phyloP scores from a whole-genome alignment of 2,888 invertebrate species.

The Syrista parreyssii region DNA sequence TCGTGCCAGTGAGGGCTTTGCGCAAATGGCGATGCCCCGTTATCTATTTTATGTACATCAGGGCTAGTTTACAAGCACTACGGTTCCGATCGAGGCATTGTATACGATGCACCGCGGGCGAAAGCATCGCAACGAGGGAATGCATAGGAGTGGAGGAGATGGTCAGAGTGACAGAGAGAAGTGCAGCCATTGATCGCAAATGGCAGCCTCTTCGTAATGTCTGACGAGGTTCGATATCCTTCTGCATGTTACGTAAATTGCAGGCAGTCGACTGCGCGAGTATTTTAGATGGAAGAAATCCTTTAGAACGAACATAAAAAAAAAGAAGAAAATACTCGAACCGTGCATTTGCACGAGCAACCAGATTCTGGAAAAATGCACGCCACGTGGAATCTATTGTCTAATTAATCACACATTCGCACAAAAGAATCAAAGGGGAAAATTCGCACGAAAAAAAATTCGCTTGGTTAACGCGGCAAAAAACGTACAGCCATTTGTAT shows the following conservation, averaged over 20 bases:
- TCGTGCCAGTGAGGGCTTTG: slow-evolving; percentile 16
- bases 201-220: not conserved
- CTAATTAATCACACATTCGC: too few relatives aligned
- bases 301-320: too few relatives aligned
- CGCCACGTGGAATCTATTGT: too few relatives aligned
- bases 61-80: slow-evolving; percentile 27
- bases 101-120: not conserved
- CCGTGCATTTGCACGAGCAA: too few relatives aligned
- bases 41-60: slow-evolving; percentile 31
- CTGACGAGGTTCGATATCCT: not conserved
- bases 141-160: not conserved
- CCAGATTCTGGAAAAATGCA: too few relatives aligned
- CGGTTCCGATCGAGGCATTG: slow-evolving; percentile 19
- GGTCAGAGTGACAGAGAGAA: not conserved
- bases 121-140: not conserved
- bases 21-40: slow-evolving; percentile 28
- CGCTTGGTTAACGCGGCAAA: too few relatives aligned
- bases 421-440: too few relatives aligned
- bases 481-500: too few relatives aligned
- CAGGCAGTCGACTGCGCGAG: not conserved
- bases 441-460: too few relatives aligned
- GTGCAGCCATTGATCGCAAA: not conserved
- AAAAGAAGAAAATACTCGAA: too few relatives aligned
- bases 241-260: not conserved
- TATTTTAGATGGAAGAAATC: not conserved